Base-by-base conservation (phyloP, 1,140 invertebrate genomes). In the Saccostrea echinata region DNA sequence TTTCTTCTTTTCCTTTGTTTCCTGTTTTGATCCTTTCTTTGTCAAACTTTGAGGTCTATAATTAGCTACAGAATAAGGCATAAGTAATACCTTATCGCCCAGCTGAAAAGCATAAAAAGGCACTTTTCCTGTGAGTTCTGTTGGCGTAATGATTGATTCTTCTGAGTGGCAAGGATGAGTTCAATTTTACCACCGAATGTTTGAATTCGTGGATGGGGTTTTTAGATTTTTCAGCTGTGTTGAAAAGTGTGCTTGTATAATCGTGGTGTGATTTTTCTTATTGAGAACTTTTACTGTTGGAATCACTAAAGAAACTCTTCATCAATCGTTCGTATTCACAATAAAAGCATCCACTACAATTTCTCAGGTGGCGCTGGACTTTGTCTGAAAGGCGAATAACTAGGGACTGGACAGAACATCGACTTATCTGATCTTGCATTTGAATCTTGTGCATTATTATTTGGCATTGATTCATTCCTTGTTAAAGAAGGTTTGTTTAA, bases 61-160 rank as follows among this genome's bases (percentile, higher is more conserved):
- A 76, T 76, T 76, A 12, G 24, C 27, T 3, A 21, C 55, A 6
- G 55, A 21, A 76, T 27, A 76, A 6, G 68, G 68, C 68, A 76
- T 30, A 12, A 76, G 68, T 16, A 76, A 30, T 16, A 76, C 33
- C 11, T 76, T 76, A 33, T 76, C 68, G 27, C 68, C 68, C 8
- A 76, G 12, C 16, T 76, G 68, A 76, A 76, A 76, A 27, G 68
- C 27, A 76, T 76, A 76, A 76, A 76, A 27, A 16, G 68, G 68
- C 68, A 76, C 4, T 13, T 76, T 27, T 30, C 27, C 27, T 30
- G 13, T 12, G 33, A 76, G 24, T 30, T 76, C 27, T 33, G 33
- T 13, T 76, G 55, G 18, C 4, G 18, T 18, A 6, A 21, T 21
- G 16, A 1, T 21, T 61, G 55, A 0, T 61, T 61, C 16, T 18